Evolutionary conservation across 2,797 vertebrate species (phyloP), one percentile per base, ranked within the genome.

Genomic region (Rhodeus uyekii): DNA sequence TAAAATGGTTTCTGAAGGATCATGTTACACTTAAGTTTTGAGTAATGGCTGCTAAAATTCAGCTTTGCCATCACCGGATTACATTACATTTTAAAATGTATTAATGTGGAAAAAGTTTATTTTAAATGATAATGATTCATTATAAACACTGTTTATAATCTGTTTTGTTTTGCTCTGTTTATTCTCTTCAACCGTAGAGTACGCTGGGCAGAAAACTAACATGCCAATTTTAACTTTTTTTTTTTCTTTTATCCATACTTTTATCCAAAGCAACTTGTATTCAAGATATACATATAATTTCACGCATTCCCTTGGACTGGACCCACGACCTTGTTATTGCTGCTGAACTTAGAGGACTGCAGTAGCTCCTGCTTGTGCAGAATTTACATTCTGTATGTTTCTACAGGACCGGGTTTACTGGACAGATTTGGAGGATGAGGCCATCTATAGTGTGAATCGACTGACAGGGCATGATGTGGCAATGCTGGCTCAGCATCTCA

Each of bases 361-460:
- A 71, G 6, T 22, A 19, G 4, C 68, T 46, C 2, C 27, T 44
- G 38, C 38, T 44, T 42, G 27, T 64, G 32, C 22, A 27, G 9
- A 67, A 29, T 27, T 58, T 7, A 67, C 46, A 42, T 71, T 36
- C 18, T 61, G 0, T 63, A 9, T 36, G 32, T 39, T 16, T 61
- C 18, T 46, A n/a, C 91, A 99, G 98, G 98, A 99, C 90, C 96
- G 92, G 58, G 91, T 99, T 29, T 99, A 97, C 89, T 99, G 98
- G 98, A 98, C 97, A 1, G 98, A 99, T 89, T 87, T 98, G 88
- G 97, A 98, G 88, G 96, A 98, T 0, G 97, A 98, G 87, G 97
- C 97, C 0, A 99, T 99, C 81, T 99, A 98, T 93, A 98, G 97
- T 0, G 96, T 94, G 73, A 98, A 98, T 92, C 91, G 97, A 44